Percentiles rank a stretch among this genome's conserved stretches.
Evolutionary conservation across 2,888 invertebrate genomes (phyloP).

Genomic region (Andrena haemorrhoa): DNA sequence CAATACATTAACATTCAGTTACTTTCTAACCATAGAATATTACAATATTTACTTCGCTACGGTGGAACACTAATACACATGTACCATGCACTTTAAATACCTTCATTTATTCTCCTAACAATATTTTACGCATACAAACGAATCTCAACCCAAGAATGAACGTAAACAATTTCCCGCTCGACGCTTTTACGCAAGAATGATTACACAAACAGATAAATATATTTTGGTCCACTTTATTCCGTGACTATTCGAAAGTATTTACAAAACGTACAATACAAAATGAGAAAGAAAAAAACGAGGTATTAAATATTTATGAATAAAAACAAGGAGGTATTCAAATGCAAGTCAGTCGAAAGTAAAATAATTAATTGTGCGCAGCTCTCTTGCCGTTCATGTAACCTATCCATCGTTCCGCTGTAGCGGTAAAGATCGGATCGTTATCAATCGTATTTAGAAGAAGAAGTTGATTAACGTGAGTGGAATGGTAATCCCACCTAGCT

Average conservation of each 20-base stretch:
- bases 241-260: constrained; percentile 33
- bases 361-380: constrained; percentile 94
- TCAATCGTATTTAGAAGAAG: constrained; percentile 95
- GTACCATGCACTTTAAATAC: not conserved
- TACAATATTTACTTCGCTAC: constrained; percentile 17
- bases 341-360: constrained; percentile 5
- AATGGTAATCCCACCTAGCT: constrained; percentile 99
- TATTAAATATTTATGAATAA: constrained; percentile 26
- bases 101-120: not conserved
- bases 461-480: constrained; percentile 98
- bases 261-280: constrained; percentile 45
- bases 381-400: constrained; percentile 98
- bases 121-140: not conserved
- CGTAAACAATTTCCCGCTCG: not conserved
- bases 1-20: not conserved
- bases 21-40: not conserved
- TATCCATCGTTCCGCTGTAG: constrained; percentile 96
- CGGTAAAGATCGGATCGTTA: constrained; percentile 91
- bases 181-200: constrained; percentile 9
- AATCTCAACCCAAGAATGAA: not conserved
- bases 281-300: not conserved
- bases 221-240: constrained; percentile 57
- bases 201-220: constrained; percentile 36
- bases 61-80: not conserved
- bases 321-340: constrained; percentile 19